A percentile compares a stretch with the other conserved stretches of the same genome.
These are phyloP conservation scores for Pachydiplax longipennis DNA, from an alignment of 2,888 invertebrate species.

Conservation along the genomic window DNA sequence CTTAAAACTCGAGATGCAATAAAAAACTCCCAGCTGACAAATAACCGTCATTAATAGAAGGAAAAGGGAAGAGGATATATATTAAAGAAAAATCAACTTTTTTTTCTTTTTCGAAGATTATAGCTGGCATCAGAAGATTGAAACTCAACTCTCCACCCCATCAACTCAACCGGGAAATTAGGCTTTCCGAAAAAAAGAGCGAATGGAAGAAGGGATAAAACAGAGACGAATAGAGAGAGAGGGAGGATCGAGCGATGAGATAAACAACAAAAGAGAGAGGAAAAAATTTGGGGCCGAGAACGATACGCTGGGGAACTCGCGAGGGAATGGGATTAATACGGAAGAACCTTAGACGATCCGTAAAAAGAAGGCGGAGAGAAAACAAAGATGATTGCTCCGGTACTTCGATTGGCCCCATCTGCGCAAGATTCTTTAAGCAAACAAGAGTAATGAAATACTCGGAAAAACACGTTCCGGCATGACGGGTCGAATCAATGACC, in stretches of 20 bases:
- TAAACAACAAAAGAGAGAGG: background rate
- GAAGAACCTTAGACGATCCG: background rate
- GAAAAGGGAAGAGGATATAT: background rate
- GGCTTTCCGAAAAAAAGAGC: conserved; percentile 40
- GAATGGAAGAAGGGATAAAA: background rate
- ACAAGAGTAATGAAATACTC: background rate
- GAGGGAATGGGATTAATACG: background rate
- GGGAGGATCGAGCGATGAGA: background rate
- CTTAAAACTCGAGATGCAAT: background rate
- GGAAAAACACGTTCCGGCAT: background rate
- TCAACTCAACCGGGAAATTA: conserved; percentile 35
- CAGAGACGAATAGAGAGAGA: background rate
- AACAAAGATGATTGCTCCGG: background rate
- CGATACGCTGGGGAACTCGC: background rate
- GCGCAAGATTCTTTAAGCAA: background rate
- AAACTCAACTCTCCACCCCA: conserved; percentile 2
- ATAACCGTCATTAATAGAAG: background rate
- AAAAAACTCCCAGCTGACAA: conserved; percentile 13
- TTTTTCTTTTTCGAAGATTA: conserved; percentile 18
- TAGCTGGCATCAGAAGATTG: conserved; percentile 31
- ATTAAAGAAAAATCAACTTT: background rate
- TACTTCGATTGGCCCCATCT: background rate
- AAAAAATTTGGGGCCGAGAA: background rate
- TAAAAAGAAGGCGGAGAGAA: background rate
- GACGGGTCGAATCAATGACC: background rate